Percentiles rank a stretch among this genome's conserved stretches.
These are phyloP conservation scores for Alosa alosa DNA, from an alignment of 2,113 vertebrate species.

Conservation along the genomic window DNA sequence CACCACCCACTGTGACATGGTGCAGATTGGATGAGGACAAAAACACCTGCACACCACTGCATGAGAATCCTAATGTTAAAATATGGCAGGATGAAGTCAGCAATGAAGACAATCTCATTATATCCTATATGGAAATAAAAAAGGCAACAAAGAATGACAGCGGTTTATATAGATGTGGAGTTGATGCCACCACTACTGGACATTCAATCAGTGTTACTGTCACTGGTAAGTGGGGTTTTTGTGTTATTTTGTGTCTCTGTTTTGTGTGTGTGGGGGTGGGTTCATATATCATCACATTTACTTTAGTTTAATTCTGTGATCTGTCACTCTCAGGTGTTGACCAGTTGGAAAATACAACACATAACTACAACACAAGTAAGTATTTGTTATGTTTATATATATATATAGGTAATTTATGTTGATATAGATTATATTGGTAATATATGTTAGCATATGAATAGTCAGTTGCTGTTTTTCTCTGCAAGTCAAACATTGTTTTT, in stretches of 20 bases:
- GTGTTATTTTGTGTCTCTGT: not conserved
- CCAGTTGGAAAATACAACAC: no score
- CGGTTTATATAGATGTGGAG: not conserved
- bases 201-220: not conserved
- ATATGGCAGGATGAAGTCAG: not conserved
- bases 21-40: not conserved
- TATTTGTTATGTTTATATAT: no score
- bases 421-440: no score
- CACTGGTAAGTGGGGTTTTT: not conserved
- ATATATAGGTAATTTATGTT: no score
- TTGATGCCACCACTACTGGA: not conserved
- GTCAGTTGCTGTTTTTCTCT: no score
- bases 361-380: no score
- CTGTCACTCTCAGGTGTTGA: no score
- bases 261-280: no score
- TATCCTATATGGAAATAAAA: not conserved
- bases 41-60: not conserved
- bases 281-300: no score
- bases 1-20: not conserved
- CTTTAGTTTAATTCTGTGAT: no score
- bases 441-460: no score
- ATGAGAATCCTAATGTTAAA: not conserved
- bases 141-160: not conserved
- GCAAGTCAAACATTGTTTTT: no score
- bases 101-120: not conserved